phyloP scores from a whole-genome alignment of 1,140 invertebrate genomes.

The Sitodiplosis mosellana region DNA sequence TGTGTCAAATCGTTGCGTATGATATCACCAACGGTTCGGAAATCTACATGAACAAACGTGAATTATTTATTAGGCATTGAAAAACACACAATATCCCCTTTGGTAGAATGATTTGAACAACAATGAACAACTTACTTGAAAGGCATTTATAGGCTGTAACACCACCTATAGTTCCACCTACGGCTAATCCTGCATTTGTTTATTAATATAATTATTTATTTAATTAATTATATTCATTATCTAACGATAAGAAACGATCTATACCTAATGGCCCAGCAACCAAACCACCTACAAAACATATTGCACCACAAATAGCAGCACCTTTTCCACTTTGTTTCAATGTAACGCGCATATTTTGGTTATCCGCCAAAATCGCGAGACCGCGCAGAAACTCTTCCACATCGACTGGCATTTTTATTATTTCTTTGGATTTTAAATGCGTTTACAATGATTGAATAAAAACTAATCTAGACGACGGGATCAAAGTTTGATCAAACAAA shows the following conservation, averaged over 20 bases:
- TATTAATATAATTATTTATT: not conserved
- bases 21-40: slow-evolving; percentile 17
- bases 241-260: not conserved
- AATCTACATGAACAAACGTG: slow-evolving; percentile 10
- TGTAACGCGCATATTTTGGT: slow-evolving; percentile 14
- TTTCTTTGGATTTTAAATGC: not conserved
- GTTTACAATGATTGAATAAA: too few relatives aligned
- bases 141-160: slow-evolving; percentile 17
- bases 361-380: slow-evolving; percentile 17
- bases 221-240: not conserved
- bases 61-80: not conserved
- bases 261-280: not conserved
- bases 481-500: too few relatives aligned
- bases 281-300: slow-evolving; percentile 14
- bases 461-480: too few relatives aligned
- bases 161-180: slow-evolving; percentile 19
- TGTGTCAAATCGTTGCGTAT: slow-evolving; percentile 19
- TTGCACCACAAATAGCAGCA: slow-evolving; percentile 18
- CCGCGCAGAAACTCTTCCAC: slow-evolving; percentile 19
- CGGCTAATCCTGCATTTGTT: slow-evolving; percentile 15
- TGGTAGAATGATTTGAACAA: too few relatives aligned
- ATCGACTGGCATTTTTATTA: slow-evolving; percentile 18
- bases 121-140: not conserved
- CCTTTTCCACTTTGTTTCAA: slow-evolving; percentile 20
- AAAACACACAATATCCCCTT: not conserved